phyloP scores from a whole-genome alignment of 2,113 vertebrate genomes.

The Petrocephalus zakoni region DNA sequence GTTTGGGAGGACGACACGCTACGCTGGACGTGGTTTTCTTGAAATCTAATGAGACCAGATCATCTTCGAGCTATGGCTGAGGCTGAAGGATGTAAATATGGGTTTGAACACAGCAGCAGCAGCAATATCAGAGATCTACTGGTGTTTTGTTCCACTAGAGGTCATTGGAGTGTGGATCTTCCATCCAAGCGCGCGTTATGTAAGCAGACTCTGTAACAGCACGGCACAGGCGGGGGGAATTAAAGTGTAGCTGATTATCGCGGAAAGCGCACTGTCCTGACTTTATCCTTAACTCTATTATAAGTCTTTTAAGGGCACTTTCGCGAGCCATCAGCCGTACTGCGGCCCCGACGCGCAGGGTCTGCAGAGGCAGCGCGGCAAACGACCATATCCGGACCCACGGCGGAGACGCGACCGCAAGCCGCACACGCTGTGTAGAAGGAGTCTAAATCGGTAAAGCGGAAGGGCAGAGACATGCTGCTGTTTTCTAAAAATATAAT shows the following conservation, averaged over 20 bases:
- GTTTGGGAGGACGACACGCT: not conserved
- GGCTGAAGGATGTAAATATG: not conserved
- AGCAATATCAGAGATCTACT: not conserved
- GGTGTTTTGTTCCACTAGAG: slow-evolving; percentile 1
- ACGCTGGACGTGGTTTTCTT: not conserved
- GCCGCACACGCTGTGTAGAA: not conserved
- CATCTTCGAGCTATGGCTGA: not conserved
- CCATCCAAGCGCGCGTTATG: not conserved
- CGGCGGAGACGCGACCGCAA: not conserved
- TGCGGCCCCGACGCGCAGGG: not conserved
- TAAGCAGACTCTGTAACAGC: not conserved
- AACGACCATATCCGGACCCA: not conserved
- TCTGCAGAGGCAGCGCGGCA: not conserved
- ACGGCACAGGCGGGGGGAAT: not conserved
- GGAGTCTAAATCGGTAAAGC: too few relatives aligned
- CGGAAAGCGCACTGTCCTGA: not conserved
- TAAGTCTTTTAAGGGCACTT: not conserved
- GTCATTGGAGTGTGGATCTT: not conserved
- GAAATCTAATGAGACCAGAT: not conserved
- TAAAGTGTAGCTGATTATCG: not conserved
- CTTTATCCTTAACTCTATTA: not conserved
- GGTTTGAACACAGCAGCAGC: not conserved
- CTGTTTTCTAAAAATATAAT: not conserved
- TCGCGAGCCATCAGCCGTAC: not conserved
- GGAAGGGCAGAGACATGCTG: too few relatives aligned